A percentile compares a stretch with the other conserved stretches of the same genome.
Conservation (phyloP, 2,888 invertebrate species). For the Drosophila mulleri region DNA sequence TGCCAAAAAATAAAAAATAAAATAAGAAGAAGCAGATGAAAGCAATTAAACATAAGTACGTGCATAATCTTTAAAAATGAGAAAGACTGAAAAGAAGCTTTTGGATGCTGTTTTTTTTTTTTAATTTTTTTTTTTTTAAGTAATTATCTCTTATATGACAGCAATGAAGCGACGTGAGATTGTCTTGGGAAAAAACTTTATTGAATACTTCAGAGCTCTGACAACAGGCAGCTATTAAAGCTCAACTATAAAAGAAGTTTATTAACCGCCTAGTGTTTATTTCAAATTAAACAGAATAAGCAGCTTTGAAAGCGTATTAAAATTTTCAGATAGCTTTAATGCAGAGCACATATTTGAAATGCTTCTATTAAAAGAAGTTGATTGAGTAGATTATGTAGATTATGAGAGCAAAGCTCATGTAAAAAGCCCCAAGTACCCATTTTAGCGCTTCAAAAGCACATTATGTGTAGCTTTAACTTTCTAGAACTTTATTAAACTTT, state of each 20-base stretch:
- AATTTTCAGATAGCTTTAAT: not conserved
- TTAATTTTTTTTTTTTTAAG: not conserved
- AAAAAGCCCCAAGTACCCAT: not conserved
- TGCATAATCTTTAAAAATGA: constrained; percentile 5
- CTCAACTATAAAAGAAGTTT: not conserved
- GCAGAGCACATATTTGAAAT: not conserved
- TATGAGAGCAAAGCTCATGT: no score
- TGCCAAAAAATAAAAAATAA: not conserved
- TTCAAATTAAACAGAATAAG: not conserved
- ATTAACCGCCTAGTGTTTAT: no score
- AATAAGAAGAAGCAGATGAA: not conserved
- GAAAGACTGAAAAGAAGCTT: not conserved
- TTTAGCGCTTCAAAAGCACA: not conserved
- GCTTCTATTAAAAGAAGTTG: not conserved
- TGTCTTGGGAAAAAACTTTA: not conserved
- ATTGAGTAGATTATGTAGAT: no score
- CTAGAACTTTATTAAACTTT: not conserved
- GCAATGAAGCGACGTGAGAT: not conserved
- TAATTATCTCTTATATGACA: not conserved
- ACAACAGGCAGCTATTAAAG: not conserved
- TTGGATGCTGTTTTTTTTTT: not conserved
- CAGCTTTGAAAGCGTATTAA: no score
- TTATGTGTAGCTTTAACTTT: not conserved
- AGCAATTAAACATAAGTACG: not conserved
- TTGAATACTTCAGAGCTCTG: not conserved